Percentiles rank a stretch among this genome's conserved stretches.
phyloP scores from a whole-genome alignment of 2,113 vertebrate genomes.

The Prinia subflava region DNA sequence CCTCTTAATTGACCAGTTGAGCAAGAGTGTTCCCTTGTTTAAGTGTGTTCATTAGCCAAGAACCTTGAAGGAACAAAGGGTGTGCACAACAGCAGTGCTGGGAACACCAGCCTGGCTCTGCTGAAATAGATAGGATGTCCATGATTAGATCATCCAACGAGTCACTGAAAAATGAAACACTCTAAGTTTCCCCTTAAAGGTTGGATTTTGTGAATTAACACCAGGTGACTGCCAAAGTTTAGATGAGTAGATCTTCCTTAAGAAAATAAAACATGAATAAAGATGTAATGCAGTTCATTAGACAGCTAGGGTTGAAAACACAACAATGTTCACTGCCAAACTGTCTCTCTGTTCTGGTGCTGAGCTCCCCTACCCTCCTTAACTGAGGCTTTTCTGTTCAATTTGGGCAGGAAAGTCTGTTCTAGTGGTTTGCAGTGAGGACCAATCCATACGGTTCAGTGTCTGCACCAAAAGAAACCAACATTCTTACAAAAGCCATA shows the following conservation, averaged over 20 bases:
- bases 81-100: not conserved
- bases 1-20: not conserved
- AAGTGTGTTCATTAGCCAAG: not conserved
- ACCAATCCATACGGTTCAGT: not conserved
- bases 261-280: not conserved
- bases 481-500: not conserved
- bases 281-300: not conserved
- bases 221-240: not conserved
- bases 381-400: not conserved
- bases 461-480: not conserved
- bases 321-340: not conserved
- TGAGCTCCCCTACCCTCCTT: not conserved
- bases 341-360: not conserved
- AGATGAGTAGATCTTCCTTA: not conserved
- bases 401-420: fast-evolving
- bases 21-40: not conserved
- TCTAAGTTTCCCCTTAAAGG: not conserved
- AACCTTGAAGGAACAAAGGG: not conserved
- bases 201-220: not conserved
- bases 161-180: not conserved
- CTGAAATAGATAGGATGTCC: not conserved
- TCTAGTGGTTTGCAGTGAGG: not conserved
- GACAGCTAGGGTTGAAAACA: not conserved
- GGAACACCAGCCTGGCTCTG: not conserved
- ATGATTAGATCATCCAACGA: not conserved